Evolutionary conservation across 2,888 invertebrate species (phyloP), one percentile per base, ranked within the genome.

Genomic region (Caenorhabditis drosophilae): DNA sequence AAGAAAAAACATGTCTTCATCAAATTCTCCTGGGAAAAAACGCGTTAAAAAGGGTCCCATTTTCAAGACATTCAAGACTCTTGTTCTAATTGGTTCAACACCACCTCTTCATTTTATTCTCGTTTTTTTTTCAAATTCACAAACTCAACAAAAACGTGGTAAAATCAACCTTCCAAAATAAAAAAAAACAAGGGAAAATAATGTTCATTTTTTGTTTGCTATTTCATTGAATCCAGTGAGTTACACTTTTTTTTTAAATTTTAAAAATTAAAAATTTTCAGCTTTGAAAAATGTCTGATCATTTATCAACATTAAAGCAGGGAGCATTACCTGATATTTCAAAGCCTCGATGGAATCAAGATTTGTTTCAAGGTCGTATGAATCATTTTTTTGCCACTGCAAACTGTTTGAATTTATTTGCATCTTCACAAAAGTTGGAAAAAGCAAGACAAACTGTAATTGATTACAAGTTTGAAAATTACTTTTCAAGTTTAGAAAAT

Each of bases 351-450:
- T 96, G 90, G 87, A 93, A 96, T 85, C 95, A 96, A 86, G 57
- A 57, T 25, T 49, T 58, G 23, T 67, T 61, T 41, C 27, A 69
- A 52, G 69, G 64, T 59, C 88, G 97, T 62, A 93, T 92, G 2
- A 89, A 45, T 78, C 95, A 97, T 84, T 97, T 97, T 85, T 89
- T 96, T 72, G 88, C 89, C 18, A 89, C 92, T 53, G 96, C 96
- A 4, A 97, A 97, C 85, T 97, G 97, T 0, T 84, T 95, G 46
- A 97, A 97, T 85, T 82, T 91, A 1, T 89, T 97, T 57, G 90
- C 89, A 2, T 86, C 89, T 1, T 86, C 87, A 23, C 76, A 83
- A 1, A 87, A 90, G 55, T 87, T 98, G 42, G 91, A 94, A 34
- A 87, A 91, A 89, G 91, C 52, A 25, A 11, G 23, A 23, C 22